These are phyloP conservation scores for Drosophila anceps DNA, from an alignment of 2,888 invertebrate genomes.

Conservation along the genomic window DNA sequence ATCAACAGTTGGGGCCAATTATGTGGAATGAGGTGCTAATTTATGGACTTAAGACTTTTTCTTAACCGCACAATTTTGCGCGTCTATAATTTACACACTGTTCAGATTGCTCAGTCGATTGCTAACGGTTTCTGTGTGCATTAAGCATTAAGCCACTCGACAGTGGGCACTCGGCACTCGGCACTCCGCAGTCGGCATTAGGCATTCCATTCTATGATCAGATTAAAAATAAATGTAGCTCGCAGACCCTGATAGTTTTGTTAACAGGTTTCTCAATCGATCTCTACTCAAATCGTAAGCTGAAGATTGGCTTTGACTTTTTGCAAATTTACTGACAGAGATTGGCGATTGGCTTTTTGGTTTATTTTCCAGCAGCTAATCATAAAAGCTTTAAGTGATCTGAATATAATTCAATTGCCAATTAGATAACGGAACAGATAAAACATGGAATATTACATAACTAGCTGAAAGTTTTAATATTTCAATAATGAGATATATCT, in stretches of 20 bases:
- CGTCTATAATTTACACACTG: slow-evolving; percentile 70
- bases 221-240: slow-evolving; percentile 34
- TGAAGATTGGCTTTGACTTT: neutral
- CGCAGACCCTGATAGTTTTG: slow-evolving; percentile 18
- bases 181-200: slow-evolving; percentile 1
- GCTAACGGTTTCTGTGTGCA: slow-evolving; percentile 68
- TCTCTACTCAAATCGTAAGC: neutral
- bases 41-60: slow-evolving; percentile 77
- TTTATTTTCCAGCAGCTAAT: slow-evolving; percentile 1
- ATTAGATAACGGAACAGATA: neutral
- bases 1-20: slow-evolving; percentile 70
- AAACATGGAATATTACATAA: neutral
- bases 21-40: slow-evolving; percentile 82
- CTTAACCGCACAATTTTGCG: slow-evolving; percentile 60
- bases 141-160: slow-evolving; percentile 44
- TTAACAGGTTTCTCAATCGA: slow-evolving; percentile 36
- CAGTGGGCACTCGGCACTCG: neutral
- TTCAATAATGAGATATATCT: neutral
- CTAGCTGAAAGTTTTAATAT: neutral
- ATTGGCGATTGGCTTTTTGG: neutral
- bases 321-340: slow-evolving; percentile 5
- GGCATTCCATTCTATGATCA: slow-evolving; percentile 35
- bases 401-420: neutral
- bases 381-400: neutral
- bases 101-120: slow-evolving; percentile 52